Conservation (phyloP, 2,797 vertebrate species). For the Hypotaenidia okinawae region DNA sequence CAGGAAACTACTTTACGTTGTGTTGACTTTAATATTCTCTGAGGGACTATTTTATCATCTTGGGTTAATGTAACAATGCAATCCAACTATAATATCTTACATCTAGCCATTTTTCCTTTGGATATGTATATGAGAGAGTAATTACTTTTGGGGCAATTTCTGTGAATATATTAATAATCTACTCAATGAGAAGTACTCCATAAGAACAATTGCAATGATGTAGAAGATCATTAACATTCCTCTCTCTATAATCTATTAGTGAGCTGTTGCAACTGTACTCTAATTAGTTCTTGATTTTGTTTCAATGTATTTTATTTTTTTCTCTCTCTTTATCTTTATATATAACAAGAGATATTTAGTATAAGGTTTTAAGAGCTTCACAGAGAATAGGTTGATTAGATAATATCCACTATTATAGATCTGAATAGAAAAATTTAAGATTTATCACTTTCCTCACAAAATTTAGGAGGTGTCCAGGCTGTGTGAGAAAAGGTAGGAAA, state of each 20-base stretch:
- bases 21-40: background rate
- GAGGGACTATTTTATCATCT: background rate
- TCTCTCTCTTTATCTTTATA: background rate
- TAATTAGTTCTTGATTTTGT: slow-evolving; percentile 15
- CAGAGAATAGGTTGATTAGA: background rate
- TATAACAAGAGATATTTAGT: background rate
- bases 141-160: background rate
- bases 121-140: background rate
- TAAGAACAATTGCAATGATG: background rate
- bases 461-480: background rate
- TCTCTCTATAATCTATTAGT: background rate
- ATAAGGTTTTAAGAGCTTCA: background rate
- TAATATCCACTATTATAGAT: background rate
- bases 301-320: background rate
- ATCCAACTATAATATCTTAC: background rate
- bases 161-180: background rate
- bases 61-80: background rate
- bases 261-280: background rate
- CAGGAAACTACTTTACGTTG: background rate
- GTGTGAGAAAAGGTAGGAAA: background rate
- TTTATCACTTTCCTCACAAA: background rate
- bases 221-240: background rate
- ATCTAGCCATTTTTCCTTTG: background rate
- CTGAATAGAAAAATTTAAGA: background rate
- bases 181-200: background rate